These are phyloP conservation scores for Ichneumon xanthorius DNA, from an alignment of 2,888 invertebrate species.

Conservation along the genomic window DNA sequence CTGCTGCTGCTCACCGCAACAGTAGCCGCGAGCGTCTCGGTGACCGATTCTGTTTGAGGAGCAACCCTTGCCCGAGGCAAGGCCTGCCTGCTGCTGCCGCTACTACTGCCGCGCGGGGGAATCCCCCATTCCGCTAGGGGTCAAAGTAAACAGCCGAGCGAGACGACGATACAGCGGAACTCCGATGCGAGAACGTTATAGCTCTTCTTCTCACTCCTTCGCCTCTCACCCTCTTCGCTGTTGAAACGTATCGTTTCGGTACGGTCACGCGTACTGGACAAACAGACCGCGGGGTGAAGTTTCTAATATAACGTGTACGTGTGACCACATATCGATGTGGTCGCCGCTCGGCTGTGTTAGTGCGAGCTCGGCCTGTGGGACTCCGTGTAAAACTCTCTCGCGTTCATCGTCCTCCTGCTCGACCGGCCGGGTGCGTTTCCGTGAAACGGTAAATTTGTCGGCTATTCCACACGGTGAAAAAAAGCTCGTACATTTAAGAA, in stretches of 20 bases:
- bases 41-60: conserved; percentile 83
- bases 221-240: conserved; percentile 52
- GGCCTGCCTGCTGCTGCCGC: conserved; percentile 57
- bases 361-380: conserved; percentile 7
- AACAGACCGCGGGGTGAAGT: conserved; percentile 79
- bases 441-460: too few species aligned
- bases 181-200: conserved; percentile 30
- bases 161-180: conserved; percentile 51
- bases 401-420: too few species aligned
- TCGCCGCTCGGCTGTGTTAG: background rate
- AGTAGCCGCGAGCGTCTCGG: conserved; percentile 76
- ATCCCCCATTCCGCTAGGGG: conserved; percentile 65
- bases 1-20: conserved; percentile 69
- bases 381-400: conserved; percentile 18
- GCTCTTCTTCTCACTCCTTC: conserved; percentile 31
- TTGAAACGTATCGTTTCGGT: conserved; percentile 81
- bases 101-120: conserved; percentile 34
- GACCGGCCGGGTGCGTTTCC: too few species aligned
- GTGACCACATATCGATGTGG: background rate
- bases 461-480: too few species aligned
- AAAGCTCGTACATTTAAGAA: too few species aligned
- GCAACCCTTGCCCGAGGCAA: conserved; percentile 81
- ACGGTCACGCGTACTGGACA: conserved; percentile 82
- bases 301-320: conserved; percentile 79
- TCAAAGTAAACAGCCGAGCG: conserved; percentile 78